Percentiles rank a stretch among this genome's conserved stretches.
phyloP scores from a whole-genome alignment of 1,140 invertebrate species.

The Brachionus asplanchnoidis region DNA sequence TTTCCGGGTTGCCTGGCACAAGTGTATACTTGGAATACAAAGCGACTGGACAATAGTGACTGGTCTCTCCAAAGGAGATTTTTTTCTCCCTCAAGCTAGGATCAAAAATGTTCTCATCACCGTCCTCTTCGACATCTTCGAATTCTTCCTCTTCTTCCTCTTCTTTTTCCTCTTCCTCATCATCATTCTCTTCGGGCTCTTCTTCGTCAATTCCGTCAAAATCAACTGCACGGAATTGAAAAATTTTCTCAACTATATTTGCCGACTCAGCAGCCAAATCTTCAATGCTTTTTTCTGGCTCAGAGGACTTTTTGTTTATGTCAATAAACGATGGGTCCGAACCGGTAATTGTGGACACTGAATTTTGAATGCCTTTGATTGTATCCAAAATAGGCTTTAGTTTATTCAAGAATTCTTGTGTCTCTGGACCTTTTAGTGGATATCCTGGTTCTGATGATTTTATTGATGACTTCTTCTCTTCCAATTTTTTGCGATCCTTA shows the following conservation, averaged over 20 bases:
- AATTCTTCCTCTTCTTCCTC: constrained; percentile 45
- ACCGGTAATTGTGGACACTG: not conserved
- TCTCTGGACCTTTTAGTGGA: constrained; percentile 47
- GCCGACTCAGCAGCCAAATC: not conserved
- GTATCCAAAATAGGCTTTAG: not conserved
- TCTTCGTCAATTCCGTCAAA: constrained; percentile 37
- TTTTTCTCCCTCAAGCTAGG: constrained; percentile 48
- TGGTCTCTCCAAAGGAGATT: constrained; percentile 54
- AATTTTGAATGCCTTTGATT: not conserved
- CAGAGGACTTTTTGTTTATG: constrained; percentile 36
- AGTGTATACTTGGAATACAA: constrained; percentile 52
- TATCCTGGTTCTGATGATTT: constrained; percentile 43
- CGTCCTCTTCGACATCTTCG: constrained; percentile 55
- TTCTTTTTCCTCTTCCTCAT: constrained; percentile 37
- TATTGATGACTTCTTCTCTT: not conserved
- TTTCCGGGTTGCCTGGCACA: constrained; percentile 55
- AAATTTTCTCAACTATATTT: constrained; percentile 7
- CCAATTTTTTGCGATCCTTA: not conserved
- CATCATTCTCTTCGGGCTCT: constrained; percentile 42
- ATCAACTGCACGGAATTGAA: constrained; percentile 1
- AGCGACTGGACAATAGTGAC: constrained; percentile 55
- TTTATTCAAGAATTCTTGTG: constrained; percentile 45
- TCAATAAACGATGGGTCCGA: not conserved
- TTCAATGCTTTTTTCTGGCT: constrained; percentile 44
- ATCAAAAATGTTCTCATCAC: constrained; percentile 54